These are phyloP conservation scores for Lagorchestes hirsutus DNA, from an alignment of 2,797 vertebrate species.

Conservation along the genomic window DNA sequence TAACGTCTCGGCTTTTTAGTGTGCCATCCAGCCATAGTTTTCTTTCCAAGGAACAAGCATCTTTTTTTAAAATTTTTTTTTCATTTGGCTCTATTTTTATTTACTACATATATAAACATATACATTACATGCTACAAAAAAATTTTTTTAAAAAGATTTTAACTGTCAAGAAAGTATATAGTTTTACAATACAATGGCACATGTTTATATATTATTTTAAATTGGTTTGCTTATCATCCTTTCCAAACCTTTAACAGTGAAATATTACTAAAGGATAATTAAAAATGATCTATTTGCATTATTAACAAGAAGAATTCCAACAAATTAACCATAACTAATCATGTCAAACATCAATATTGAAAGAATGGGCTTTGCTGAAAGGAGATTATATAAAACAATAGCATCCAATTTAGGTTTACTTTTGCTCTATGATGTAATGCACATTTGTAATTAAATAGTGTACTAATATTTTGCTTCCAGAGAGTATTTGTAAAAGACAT, in stretches of 20 bases:
- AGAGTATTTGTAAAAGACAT: slow-evolving; percentile 82
- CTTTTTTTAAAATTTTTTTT: not conserved
- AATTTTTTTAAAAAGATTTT: slow-evolving; percentile 81
- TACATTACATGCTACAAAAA: slow-evolving; percentile 97
- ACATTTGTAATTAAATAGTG: slow-evolving; percentile 84
- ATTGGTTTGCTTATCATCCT: slow-evolving; percentile 88
- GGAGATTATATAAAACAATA: slow-evolving; percentile 85
- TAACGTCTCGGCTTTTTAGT: not conserved
- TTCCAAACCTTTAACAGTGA: slow-evolving; percentile 88
- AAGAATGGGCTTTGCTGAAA: slow-evolving; percentile 86
- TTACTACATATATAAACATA: slow-evolving; percentile 96
- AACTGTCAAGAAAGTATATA: slow-evolving; percentile 96
- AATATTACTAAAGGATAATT: slow-evolving; percentile 88
- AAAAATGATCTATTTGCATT: slow-evolving; percentile 88
- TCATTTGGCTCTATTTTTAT: slow-evolving; percentile 93
- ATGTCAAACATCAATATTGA: slow-evolving; percentile 87
- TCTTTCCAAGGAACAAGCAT: not conserved
- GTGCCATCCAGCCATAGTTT: not conserved
- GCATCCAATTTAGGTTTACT: slow-evolving; percentile 86
- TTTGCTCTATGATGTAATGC: slow-evolving; percentile 82
- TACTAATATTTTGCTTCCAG: slow-evolving; percentile 79
- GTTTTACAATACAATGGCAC: slow-evolving; percentile 98
- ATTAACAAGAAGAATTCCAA: slow-evolving; percentile 88
- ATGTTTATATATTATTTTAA: slow-evolving; percentile 91
- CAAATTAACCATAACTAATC: slow-evolving; percentile 88